These are phyloP conservation scores for Oscheius sp. DNA, from an alignment of 1,140 invertebrate species.

Conservation along the genomic window DNA sequence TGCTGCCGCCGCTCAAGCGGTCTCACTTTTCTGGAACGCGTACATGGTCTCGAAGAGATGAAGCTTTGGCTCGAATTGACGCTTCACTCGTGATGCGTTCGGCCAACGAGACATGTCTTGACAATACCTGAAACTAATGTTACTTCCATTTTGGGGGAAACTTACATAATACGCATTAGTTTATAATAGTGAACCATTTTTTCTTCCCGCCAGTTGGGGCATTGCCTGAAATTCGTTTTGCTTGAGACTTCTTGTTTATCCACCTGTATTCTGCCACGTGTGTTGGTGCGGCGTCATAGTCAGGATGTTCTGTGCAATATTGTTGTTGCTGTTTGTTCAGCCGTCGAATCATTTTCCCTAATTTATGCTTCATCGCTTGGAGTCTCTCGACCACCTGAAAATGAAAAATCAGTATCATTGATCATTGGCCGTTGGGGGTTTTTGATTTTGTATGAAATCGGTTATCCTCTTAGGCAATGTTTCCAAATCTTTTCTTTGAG, in stretches of 20 bases:
- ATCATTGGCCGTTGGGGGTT: background rate
- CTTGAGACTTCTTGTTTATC: background rate
- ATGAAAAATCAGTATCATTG: background rate
- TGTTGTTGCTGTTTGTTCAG: slow-evolving; percentile 39
- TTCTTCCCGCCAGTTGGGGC: slow-evolving; percentile 42
- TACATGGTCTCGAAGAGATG: slow-evolving; percentile 41
- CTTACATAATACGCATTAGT: slow-evolving; percentile 41
- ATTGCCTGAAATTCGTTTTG: slow-evolving; percentile 28
- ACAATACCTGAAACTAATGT: slow-evolving; percentile 9
- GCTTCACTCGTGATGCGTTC: slow-evolving; percentile 37
- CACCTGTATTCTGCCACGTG: slow-evolving; percentile 25
- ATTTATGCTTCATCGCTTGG: slow-evolving; percentile 11
- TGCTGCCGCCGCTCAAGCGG: background rate
- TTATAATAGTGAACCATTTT: slow-evolving; percentile 48
- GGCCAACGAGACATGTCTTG: slow-evolving; percentile 35
- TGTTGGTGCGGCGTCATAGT: slow-evolving; percentile 12
- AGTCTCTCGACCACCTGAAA: slow-evolving; percentile 8
- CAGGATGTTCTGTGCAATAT: slow-evolving; percentile 25
- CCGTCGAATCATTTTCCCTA: slow-evolving; percentile 28
- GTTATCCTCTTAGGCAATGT: background rate
- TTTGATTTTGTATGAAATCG: background rate
- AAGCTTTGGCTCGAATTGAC: slow-evolving; percentile 34
- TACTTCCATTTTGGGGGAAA: background rate
- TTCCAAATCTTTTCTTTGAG: background rate
- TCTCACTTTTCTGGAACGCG: slow-evolving; percentile 37